Conservation (phyloP, 2,797 vertebrate genomes). For the Onychomys leucogaster region DNA sequence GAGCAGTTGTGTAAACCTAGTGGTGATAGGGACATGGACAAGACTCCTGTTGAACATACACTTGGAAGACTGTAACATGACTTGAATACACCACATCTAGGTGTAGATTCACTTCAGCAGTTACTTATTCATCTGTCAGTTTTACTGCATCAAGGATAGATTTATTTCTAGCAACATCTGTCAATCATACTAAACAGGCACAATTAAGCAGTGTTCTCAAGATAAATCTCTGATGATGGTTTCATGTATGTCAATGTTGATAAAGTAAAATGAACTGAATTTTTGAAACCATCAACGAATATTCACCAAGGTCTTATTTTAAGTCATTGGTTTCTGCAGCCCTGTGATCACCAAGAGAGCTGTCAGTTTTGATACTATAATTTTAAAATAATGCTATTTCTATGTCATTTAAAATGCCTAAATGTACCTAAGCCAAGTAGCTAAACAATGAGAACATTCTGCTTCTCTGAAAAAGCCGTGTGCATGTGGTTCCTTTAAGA, state of each 20-base stretch:
- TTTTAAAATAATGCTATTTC: background rate
- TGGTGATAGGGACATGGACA: background rate
- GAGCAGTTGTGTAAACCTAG: background rate
- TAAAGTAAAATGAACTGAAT: background rate
- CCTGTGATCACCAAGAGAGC: background rate
- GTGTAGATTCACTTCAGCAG: background rate
- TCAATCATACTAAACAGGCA: background rate
- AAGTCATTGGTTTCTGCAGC: background rate
- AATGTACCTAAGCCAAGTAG: background rate
- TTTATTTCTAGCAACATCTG: background rate
- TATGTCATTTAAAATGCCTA: background rate
- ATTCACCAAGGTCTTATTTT: background rate
- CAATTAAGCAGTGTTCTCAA: background rate
- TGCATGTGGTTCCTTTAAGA: background rate
- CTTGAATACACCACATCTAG: background rate
- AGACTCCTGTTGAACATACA: background rate
- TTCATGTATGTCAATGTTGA: background rate
- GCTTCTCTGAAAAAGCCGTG: background rate
- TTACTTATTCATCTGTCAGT: background rate
- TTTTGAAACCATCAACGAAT: slow-evolving; percentile 14
- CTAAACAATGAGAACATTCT: background rate
- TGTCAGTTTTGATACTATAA: background rate
- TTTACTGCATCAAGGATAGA: background rate
- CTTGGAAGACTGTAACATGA: background rate
- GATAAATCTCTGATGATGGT: background rate